Percentiles rank a stretch among this genome's conserved stretches.
Conservation (phyloP, 2,888 invertebrate genomes). For the Agrotis segetum region DNA sequence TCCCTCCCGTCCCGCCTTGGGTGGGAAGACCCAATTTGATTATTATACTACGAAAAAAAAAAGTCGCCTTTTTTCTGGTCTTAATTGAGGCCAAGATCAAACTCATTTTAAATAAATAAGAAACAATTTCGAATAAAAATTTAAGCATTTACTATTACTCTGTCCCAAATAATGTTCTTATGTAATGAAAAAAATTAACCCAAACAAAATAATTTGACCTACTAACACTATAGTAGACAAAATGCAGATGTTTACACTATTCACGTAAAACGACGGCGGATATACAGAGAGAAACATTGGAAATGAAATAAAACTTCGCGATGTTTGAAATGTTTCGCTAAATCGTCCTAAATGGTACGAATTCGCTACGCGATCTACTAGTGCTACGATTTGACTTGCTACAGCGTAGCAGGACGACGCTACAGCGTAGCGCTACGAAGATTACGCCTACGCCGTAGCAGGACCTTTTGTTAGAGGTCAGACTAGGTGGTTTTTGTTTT, state of each 20-base stretch:
- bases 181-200: background rate
- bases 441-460: slow-evolving; percentile 17
- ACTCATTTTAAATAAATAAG: too few species aligned
- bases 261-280: background rate
- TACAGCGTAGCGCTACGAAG: slow-evolving; percentile 7
- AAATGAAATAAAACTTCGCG: slow-evolving; percentile 3
- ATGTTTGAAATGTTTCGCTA: too few species aligned
- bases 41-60: too few species aligned
- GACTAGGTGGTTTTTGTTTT: too few species aligned
- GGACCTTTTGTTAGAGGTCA: background rate
- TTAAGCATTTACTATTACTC: too few species aligned
- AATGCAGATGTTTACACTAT: slow-evolving; percentile 18
- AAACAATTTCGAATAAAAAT: too few species aligned
- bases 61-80: too few species aligned
- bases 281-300: background rate
- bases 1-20: too few species aligned
- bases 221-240: slow-evolving; percentile 18
- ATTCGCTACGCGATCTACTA: slow-evolving; percentile 4
- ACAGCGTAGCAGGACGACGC: slow-evolving; percentile 26
- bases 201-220: slow-evolving; percentile 17
- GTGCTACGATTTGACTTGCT: slow-evolving; percentile 4
- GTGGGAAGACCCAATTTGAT: too few species aligned
- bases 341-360: background rate
- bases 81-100: too few species aligned
- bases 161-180: background rate